Evolutionary conservation across 2,113 vertebrate species (phyloP).

Genomic region (Petrocephalus microphthalmus): DNA sequence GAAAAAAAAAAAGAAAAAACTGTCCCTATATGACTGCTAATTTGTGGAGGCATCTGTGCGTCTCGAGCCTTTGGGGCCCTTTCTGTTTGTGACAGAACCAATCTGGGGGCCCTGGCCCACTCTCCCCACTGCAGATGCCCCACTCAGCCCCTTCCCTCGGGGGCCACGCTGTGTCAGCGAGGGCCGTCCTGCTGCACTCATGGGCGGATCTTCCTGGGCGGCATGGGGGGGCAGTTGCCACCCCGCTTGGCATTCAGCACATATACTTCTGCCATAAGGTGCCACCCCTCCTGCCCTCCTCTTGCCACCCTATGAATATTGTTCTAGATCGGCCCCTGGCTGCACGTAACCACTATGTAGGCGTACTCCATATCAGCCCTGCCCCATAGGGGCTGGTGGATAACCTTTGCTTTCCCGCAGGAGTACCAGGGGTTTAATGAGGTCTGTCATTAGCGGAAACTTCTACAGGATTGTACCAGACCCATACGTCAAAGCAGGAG

Average conservation of each 20-base stretch:
- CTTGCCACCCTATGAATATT: too few relatives aligned
- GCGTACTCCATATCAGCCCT: neutral
- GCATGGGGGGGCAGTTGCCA: too few relatives aligned
- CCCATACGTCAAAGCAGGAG: neutral
- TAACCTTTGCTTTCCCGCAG: neutral
- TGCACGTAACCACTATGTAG: neutral
- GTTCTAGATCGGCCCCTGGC: too few relatives aligned
- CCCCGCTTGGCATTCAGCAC: too few relatives aligned
- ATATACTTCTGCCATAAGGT: too few relatives aligned
- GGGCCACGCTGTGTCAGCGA: neutral
- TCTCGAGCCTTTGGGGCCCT: neutral
- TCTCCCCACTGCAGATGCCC: neutral
- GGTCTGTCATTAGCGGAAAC: neutral
- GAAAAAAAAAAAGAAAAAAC: neutral
- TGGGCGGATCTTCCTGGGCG: too few relatives aligned
- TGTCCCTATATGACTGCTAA: neutral
- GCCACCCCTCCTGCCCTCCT: too few relatives aligned
- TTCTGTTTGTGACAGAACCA: neutral
- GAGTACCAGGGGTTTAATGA: neutral
- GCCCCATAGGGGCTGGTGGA: too few relatives aligned
- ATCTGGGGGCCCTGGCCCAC: neutral
- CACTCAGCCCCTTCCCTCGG: neutral
- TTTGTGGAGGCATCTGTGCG: neutral
- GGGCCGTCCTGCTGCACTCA: neutral
- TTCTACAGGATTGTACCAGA: neutral